A percentile compares a stretch with the other conserved stretches of the same genome.
Evolutionary conservation across 2,797 vertebrate species (phyloP).

Genomic region (Pipistrellus kuhlii): DNA sequence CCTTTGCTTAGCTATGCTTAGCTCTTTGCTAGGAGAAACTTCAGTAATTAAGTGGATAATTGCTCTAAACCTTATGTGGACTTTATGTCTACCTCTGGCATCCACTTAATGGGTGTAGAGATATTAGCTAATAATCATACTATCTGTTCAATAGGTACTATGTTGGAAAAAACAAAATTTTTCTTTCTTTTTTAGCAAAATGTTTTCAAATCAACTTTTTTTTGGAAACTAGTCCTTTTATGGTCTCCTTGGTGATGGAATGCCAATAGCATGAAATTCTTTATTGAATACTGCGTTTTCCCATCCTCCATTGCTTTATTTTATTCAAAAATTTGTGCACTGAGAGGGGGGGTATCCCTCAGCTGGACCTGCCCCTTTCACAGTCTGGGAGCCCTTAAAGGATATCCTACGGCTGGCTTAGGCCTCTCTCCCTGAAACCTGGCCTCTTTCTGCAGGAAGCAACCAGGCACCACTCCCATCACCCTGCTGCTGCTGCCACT

Average conservation of each 20-base stretch:
- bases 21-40: conserved; percentile 30
- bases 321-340: not conserved
- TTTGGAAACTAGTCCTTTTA: conserved; percentile 37
- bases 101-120: conserved; percentile 39
- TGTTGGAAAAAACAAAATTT: not conserved
- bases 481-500: too few relatives aligned
- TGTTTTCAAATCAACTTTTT: conserved; percentile 21
- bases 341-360: too few relatives aligned
- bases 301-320: not conserved
- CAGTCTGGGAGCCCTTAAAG: too few relatives aligned
- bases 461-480: too few relatives aligned
- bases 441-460: too few relatives aligned
- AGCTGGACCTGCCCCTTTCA: too few relatives aligned
- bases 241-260: conserved; percentile 43
- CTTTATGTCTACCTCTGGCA: conserved; percentile 35
- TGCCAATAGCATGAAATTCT: conserved; percentile 1
- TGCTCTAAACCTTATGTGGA: conserved; percentile 12
- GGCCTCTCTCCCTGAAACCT: too few relatives aligned
- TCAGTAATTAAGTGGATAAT: conserved; percentile 66
- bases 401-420: too few relatives aligned
- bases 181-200: conserved; percentile 47
- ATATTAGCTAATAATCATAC: not conserved
- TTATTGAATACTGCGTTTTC: not conserved
- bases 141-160: conserved; percentile 31
- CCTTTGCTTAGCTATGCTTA: conserved; percentile 21